A percentile compares a stretch with the other conserved stretches of the same genome.
Evolutionary conservation across 2,797 vertebrate genomes (phyloP).

Genomic region (Microchirus variegatus): DNA sequence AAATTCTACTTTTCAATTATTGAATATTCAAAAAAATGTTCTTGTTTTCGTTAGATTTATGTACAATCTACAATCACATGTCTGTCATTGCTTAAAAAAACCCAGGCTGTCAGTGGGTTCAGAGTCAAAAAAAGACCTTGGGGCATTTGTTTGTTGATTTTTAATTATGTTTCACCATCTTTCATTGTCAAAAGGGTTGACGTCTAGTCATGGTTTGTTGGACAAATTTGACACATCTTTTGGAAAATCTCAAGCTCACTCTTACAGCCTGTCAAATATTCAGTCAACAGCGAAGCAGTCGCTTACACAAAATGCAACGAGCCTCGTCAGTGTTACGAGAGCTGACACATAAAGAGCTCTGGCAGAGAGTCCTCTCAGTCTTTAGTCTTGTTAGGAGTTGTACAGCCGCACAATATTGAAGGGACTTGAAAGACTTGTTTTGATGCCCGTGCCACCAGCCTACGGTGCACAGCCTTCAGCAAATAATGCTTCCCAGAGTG

Average conservation of each 20-base stretch:
- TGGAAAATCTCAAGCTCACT: slow-evolving; percentile 48
- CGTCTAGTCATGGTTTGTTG: slow-evolving; percentile 25
- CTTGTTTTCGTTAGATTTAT: no score
- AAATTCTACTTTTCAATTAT: not conserved
- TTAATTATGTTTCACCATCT: slow-evolving; percentile 24
- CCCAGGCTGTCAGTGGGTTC: no score
- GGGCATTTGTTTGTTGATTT: no score
- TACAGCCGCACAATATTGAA: slow-evolving; percentile 38
- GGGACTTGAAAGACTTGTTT: slow-evolving; percentile 66
- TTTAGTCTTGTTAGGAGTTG: slow-evolving; percentile 52
- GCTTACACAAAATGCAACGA: slow-evolving; percentile 57
- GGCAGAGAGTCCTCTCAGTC: slow-evolving; percentile 39
- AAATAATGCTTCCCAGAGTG: slow-evolving; percentile 59
- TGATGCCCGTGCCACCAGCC: slow-evolving; percentile 63
- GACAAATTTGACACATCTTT: slow-evolving; percentile 54
- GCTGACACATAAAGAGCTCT: slow-evolving; percentile 36
- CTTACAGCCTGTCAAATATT: slow-evolving; percentile 67
- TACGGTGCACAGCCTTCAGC: slow-evolving; percentile 56
- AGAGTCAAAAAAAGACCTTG: no score
- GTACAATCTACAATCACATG: no score
- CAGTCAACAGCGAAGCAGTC: slow-evolving; percentile 53
- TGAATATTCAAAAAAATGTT: not conserved
- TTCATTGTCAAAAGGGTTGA: slow-evolving; percentile 55
- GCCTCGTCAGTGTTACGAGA: slow-evolving; percentile 54
- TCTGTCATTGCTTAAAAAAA: no score